Evolutionary conservation across 2,888 invertebrate species (phyloP).

Genomic region (Rhodophaea formosa): DNA sequence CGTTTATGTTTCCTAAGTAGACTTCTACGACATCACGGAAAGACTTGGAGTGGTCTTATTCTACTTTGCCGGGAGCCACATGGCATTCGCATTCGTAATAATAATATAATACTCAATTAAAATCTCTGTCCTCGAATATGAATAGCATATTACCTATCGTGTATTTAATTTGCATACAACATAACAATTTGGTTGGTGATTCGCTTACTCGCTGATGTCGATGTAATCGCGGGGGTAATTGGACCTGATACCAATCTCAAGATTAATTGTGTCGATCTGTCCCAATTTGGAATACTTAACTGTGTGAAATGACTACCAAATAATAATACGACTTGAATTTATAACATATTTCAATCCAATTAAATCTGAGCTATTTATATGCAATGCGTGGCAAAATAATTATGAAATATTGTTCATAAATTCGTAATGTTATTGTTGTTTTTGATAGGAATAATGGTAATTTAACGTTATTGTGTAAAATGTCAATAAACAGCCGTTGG

Average conservation of each 20-base stretch:
- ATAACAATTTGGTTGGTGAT: background rate
- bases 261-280: slow-evolving; percentile 18
- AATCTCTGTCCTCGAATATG: no score
- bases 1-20: no score
- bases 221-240: slow-evolving; percentile 7
- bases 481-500: no score
- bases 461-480: no score
- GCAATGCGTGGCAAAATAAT: background rate
- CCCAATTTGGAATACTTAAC: slow-evolving; percentile 12
- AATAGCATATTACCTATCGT: no score
- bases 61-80: no score
- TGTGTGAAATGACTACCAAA: slow-evolving; percentile 10
- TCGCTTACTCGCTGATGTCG: slow-evolving; percentile 1
- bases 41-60: no score
- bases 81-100: no score
- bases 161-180: slow-evolving; percentile 7
- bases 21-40: no score
- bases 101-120: no score
- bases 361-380: background rate
- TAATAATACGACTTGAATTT: background rate
- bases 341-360: slow-evolving; percentile 1
- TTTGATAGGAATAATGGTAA: background rate
- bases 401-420: background rate
- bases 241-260: slow-evolving; percentile 18
- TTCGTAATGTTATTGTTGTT: background rate